A percentile compares a stretch with the other conserved stretches of the same genome.
phyloP scores from a whole-genome alignment of 2,888 invertebrate species.

The Ichneumoninae sp. region DNA sequence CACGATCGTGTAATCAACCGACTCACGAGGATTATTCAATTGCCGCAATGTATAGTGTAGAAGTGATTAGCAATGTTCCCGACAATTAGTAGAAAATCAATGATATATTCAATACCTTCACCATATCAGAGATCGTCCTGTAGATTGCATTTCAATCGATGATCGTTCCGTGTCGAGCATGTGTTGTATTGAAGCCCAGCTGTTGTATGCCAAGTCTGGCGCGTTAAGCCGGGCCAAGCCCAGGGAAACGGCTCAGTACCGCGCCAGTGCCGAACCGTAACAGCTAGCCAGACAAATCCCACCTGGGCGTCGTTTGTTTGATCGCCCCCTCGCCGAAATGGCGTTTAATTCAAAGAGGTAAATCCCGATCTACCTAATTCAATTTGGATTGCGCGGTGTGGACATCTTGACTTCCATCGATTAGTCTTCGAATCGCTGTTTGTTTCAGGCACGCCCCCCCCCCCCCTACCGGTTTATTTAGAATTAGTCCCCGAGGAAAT shows the following conservation, averaged over 20 bases:
- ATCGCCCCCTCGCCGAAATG: background rate
- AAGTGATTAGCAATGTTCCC: background rate
- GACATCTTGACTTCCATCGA: slow-evolving; percentile 2
- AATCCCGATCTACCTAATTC: slow-evolving; percentile 17
- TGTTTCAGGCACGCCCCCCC: background rate
- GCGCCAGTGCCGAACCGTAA: too few species aligned
- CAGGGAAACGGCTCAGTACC: background rate
- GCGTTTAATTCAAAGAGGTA: background rate
- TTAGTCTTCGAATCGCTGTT: background rate
- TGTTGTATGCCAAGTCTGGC: background rate
- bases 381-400: background rate
- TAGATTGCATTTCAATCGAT: background rate
- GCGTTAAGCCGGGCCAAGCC: too few species aligned
- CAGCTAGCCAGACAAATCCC: background rate
- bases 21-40: background rate
- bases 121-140: too few species aligned
- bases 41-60: slow-evolving; percentile 18
- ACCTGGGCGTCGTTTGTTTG: background rate
- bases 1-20: background rate
- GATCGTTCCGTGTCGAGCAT: background rate
- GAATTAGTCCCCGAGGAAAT: background rate
- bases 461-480: background rate
- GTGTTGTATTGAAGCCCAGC: background rate
- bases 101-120: slow-evolving; percentile 1
- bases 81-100: slow-evolving; percentile 28